phyloP scores from a whole-genome alignment of 23 tunicate species.

The Halocynthia aurantium region DNA sequence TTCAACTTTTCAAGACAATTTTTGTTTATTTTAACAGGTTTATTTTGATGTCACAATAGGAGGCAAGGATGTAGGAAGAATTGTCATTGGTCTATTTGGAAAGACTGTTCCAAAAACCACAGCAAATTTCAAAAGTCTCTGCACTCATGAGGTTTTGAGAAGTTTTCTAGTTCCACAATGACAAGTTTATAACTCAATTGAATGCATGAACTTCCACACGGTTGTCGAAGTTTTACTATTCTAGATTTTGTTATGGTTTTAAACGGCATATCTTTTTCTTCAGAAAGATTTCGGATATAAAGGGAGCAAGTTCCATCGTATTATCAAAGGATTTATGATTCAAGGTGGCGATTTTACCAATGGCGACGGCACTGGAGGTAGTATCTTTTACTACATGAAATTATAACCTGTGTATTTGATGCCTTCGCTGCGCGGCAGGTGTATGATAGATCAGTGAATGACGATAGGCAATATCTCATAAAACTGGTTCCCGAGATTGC shows the following conservation, averaged over 20 bases:
- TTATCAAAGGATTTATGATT: slow-evolving; percentile 54
- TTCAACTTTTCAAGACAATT: too few species aligned
- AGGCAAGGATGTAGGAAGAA: slow-evolving; percentile 33
- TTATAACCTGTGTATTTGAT: too few species aligned
- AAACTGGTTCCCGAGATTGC: too few species aligned
- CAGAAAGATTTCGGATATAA: slow-evolving; percentile 43
- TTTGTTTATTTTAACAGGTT: slow-evolving; percentile 26
- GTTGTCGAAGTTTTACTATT: too few species aligned
- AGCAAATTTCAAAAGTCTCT: slow-evolving; percentile 51
- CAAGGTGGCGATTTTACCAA: slow-evolving; percentile 63
- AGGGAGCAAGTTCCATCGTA: slow-evolving; percentile 52
- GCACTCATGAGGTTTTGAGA: slow-evolving; percentile 7
- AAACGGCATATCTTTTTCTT: background rate
- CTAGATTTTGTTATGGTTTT: too few species aligned
- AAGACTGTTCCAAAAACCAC: slow-evolving; percentile 75
- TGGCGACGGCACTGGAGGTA: slow-evolving; percentile 94
- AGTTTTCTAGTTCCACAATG: too few species aligned
- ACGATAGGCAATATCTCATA: too few species aligned
- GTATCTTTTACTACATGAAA: background rate
- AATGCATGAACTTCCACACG: too few species aligned
- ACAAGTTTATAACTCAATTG: too few species aligned
- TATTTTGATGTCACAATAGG: slow-evolving; percentile 50
- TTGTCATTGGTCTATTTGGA: slow-evolving; percentile 67
- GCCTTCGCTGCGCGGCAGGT: too few species aligned
- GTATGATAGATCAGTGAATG: too few species aligned